Evolutionary conservation across 1,140 invertebrate species (phyloP).

Genomic region (Triops cancriformis): DNA sequence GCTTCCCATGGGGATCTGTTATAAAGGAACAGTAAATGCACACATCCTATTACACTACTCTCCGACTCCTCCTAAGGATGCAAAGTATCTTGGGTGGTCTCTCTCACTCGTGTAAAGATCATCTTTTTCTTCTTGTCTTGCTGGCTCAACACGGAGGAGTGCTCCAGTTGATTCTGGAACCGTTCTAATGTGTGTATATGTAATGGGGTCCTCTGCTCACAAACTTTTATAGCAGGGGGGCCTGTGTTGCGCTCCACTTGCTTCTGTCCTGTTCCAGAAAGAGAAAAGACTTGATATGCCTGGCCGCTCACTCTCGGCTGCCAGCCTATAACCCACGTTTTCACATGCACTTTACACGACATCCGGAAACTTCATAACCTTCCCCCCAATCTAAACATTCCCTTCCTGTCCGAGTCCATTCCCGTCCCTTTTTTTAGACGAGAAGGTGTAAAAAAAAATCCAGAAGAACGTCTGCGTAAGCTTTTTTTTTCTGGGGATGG

Average conservation of each 20-base stretch:
- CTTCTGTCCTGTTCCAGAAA: background rate
- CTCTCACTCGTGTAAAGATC: background rate
- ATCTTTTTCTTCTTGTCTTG: background rate
- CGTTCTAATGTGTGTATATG: conserved; percentile 12
- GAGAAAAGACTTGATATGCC: background rate
- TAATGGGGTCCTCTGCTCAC: conserved; percentile 5
- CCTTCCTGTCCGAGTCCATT: background rate
- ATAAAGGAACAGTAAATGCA: background rate
- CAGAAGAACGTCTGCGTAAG: no score
- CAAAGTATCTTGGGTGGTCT: background rate
- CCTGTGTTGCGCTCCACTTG: background rate
- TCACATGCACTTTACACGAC: background rate
- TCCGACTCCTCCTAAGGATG: background rate
- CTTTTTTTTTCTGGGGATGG: no score
- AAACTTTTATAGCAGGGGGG: background rate
- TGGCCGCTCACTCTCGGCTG: no score
- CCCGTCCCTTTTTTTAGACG: background rate
- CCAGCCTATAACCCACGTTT: background rate
- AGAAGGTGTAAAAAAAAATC: background rate
- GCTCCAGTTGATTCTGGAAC: background rate
- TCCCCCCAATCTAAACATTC: background rate
- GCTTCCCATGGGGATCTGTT: background rate
- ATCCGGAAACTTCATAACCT: conserved; percentile 5
- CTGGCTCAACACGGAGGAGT: background rate
- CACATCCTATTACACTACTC: background rate